Evolutionary conservation across 2,888 invertebrate species (phyloP), one percentile per base, ranked within the genome.

Genomic region (Apamea anceps): DNA sequence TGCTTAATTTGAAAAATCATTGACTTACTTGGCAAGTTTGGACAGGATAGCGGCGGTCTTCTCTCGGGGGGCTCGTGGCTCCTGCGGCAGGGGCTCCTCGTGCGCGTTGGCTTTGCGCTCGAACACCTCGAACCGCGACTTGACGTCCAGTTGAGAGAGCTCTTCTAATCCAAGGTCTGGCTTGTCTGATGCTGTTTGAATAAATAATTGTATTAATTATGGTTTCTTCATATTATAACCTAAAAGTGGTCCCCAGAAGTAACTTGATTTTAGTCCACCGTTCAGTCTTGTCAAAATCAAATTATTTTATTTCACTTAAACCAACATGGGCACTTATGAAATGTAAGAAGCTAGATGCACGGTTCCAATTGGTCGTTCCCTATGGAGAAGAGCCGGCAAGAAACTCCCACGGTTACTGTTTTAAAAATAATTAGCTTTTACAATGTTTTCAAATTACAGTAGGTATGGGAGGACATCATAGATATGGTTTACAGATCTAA

Each of bases 121-220:
- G 95, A 99, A 99, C 88, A 98, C 98, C 94, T 98, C 98, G 96
- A 98, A 99, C 83, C 98, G 97, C 54, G 98, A 98, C 94, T 98
- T 98, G 21, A 99, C 98, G 94, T 99, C 98, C 86, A 99, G 95
- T 86, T 98, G 97, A 54, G 98, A 98, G 75, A 99, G 95, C 93
- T 99, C 99, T 88, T 98, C 98, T 21, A 99, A 97, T 1, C 99
- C 99, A 72, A 99, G 97, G 94, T 98, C 98, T 5, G 99, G 98
- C 92, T 99, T 99, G 95, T 98, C 98, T 79, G 98, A 98, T 63
- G 99, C 99, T 99, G 67, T 62, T 45, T 8, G 7, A 25, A 54
- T 25, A 0, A 18, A 65, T 0, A 2, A 57, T n/a, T n/a, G 7
- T 13, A 21, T 32, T 48, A 10, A 6, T 13, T 13, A 21, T 45